phyloP scores from a whole-genome alignment of 2,113 vertebrate genomes.

The Pelecanus crispus region DNA sequence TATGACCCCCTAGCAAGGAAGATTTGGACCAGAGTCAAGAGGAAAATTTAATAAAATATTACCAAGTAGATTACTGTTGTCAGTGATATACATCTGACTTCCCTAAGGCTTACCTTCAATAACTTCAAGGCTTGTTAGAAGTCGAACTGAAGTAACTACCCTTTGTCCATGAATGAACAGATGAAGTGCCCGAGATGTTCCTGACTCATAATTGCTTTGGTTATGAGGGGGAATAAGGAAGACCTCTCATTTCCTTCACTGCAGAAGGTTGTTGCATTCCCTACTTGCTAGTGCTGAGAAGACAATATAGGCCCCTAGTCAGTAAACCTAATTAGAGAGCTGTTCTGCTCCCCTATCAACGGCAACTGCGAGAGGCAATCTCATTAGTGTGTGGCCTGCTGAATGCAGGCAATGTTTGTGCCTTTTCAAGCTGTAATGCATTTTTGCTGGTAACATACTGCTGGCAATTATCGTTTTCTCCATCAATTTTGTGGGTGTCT shows the following conservation, averaged over 20 bases:
- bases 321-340: conserved; percentile 5
- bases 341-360: neutral
- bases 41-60: neutral
- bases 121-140: neutral
- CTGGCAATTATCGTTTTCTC: neutral
- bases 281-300: neutral
- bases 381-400: conserved; percentile 19
- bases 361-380: neutral
- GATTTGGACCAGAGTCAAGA: neutral
- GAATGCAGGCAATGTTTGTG: neutral
- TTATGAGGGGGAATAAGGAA: neutral
- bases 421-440: neutral
- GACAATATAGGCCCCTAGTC: neutral
- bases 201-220: neutral
- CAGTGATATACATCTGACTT: neutral
- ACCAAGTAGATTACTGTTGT: neutral
- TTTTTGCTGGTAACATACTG: conserved; percentile 2
- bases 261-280: neutral
- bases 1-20: neutral
- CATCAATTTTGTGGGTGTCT: conserved; percentile 18
- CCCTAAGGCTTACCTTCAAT: neutral
- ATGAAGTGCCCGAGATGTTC: neutral
- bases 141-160: neutral
- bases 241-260: neutral
- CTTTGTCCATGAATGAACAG: neutral